Percentiles rank a stretch among this genome's conserved stretches.
phyloP scores from a whole-genome alignment of 2,888 invertebrate genomes.

The Phalera bucephala region DNA sequence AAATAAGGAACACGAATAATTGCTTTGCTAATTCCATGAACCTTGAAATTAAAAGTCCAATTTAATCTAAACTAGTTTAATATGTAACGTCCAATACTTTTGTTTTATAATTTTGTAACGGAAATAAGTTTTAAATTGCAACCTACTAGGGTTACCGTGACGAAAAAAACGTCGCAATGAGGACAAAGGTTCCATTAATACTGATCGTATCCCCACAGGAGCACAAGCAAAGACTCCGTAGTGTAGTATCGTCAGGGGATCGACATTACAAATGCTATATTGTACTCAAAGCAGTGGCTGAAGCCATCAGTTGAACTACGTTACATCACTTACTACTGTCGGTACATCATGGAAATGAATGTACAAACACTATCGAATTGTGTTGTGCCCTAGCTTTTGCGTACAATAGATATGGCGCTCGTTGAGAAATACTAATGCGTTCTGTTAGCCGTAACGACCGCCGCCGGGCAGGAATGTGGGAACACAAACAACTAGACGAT shows the following conservation, averaged over 20 bases:
- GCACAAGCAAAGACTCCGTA: conserved; percentile 22
- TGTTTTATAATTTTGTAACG: no score
- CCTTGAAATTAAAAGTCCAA: conserved; percentile 37
- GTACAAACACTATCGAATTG: conserved; percentile 23
- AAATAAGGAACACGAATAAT: conserved; percentile 46
- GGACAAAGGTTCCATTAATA: conserved; percentile 28
- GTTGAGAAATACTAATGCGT: conserved; percentile 26
- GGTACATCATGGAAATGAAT: no score
- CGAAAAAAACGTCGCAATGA: conserved; percentile 16
- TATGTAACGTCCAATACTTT: conserved; percentile 3
- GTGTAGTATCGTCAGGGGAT: conserved; percentile 26
- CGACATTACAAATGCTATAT: conserved; percentile 28
- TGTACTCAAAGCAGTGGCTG: conserved; percentile 32
- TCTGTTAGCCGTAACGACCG: conserved; percentile 26
- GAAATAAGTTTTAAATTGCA: no score
- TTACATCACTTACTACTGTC: conserved; percentile 3
- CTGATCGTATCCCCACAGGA: conserved; percentile 22
- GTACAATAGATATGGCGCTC: conserved; percentile 27
- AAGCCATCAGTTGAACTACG: conserved; percentile 23
- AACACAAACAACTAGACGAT: conserved; percentile 31
- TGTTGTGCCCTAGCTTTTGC: conserved; percentile 13
- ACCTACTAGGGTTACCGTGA: conserved; percentile 4
- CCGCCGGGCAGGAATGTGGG: conserved; percentile 34
- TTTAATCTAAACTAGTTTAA: conserved; percentile 27
- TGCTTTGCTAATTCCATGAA: conserved; percentile 33